These are phyloP conservation scores for Anastatus disparis DNA, from an alignment of 1,140 invertebrate species.

Conservation along the genomic window DNA sequence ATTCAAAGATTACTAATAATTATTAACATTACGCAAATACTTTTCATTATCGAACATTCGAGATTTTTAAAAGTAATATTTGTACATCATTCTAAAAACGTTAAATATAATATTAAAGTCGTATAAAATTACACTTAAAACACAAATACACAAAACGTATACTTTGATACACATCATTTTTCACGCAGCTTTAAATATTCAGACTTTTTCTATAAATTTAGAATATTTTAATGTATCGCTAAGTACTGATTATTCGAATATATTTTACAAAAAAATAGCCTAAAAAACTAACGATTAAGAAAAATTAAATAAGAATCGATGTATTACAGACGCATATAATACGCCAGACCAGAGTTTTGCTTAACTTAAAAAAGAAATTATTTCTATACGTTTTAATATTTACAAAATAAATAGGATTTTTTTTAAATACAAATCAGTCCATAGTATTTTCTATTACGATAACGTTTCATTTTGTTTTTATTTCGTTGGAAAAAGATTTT, in stretches of 20 bases:
- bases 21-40: slow-evolving; percentile 24
- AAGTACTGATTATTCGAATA: slow-evolving; percentile 29
- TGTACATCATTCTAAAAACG: slow-evolving; percentile 23
- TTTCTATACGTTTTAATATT: neutral
- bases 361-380: slow-evolving; percentile 6
- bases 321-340: slow-evolving; percentile 13
- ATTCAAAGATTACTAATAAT: slow-evolving; percentile 1
- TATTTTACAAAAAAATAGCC: slow-evolving; percentile 12
- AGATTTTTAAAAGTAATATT: slow-evolving; percentile 17
- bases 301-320: slow-evolving; percentile 23
- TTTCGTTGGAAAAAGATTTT: too few species aligned
- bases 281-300: neutral
- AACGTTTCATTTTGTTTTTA: too few species aligned
- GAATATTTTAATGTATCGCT: slow-evolving; percentile 18
- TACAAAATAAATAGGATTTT: slow-evolving; percentile 40
- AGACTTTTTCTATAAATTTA: slow-evolving; percentile 31
- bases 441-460: neutral
- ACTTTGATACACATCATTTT: neutral
- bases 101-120: slow-evolving; percentile 18
- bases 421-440: slow-evolving; percentile 32
- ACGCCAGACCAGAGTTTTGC: slow-evolving; percentile 25
- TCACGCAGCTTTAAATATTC: slow-evolving; percentile 13
- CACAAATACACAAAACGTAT: neutral
- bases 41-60: slow-evolving; percentile 24
- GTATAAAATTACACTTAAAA: slow-evolving; percentile 29